Evolutionary conservation across 2,113 vertebrate species (phyloP).

Genomic region (Machaerirhynchus nigripectus): DNA sequence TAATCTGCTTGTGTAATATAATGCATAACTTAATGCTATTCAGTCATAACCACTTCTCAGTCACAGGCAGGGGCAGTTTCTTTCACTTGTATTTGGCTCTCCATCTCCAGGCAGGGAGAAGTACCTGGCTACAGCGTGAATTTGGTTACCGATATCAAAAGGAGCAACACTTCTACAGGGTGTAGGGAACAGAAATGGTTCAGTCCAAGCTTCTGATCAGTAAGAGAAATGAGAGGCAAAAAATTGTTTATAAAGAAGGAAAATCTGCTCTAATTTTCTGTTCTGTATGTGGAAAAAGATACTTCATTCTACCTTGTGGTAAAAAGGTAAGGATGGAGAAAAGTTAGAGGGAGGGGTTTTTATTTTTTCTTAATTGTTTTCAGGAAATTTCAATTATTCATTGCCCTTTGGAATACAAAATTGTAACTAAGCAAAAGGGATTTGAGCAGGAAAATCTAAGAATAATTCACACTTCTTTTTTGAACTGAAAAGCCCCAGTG

Average conservation of each 20-base stretch:
- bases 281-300: not conserved
- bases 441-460: not conserved
- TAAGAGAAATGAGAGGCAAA: not conserved
- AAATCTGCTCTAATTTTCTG: not conserved
- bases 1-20: not conserved
- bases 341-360: not conserved
- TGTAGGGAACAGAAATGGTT: not conserved
- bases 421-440: not conserved
- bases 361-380: not conserved
- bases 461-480: not conserved
- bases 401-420: not conserved
- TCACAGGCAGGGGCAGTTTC: not conserved
- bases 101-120: not conserved
- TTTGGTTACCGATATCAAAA: not conserved
- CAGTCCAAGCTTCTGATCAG: not conserved
- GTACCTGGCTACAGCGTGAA: not conserved
- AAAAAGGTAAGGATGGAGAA: not conserved
- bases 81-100: not conserved
- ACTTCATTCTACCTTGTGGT: not conserved
- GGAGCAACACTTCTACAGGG: not conserved
- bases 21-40: not conserved
- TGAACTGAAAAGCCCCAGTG: not conserved
- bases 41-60: not conserved
- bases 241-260: not conserved
- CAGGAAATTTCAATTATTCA: not conserved